Conservation (phyloP, 1,140 invertebrate genomes). For the Tetramorium parvispinum region DNA sequence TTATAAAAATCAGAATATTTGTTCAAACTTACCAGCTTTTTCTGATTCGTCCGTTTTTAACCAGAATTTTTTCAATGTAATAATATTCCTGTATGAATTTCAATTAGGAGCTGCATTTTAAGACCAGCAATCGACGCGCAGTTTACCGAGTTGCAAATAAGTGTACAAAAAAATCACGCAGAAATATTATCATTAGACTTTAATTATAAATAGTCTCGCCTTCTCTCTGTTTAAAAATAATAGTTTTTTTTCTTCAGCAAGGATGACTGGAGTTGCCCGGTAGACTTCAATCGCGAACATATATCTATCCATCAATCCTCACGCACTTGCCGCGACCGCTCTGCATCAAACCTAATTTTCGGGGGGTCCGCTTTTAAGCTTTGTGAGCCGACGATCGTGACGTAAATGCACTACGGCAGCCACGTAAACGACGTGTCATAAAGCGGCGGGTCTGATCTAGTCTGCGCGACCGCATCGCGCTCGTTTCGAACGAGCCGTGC, state of each 20-base stretch:
- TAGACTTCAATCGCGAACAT: neutral
- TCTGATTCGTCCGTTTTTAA: too few species aligned
- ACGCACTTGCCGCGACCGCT: slow-evolving; percentile 18
- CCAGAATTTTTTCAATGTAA: too few species aligned
- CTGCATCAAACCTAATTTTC: slow-evolving; percentile 35
- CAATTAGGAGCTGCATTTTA: too few species aligned
- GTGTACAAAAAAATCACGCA: too few species aligned
- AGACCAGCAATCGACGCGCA: too few species aligned
- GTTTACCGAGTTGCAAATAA: too few species aligned
- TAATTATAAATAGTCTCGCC: too few species aligned
- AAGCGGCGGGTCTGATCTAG: slow-evolving; percentile 47
- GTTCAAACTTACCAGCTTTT: too few species aligned
- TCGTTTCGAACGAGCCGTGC: slow-evolving; percentile 51
- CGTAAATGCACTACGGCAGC: slow-evolving; percentile 49
- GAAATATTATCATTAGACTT: too few species aligned
- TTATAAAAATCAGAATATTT: too few species aligned
- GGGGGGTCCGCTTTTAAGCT: slow-evolving; percentile 36
- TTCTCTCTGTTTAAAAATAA: neutral
- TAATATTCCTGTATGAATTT: too few species aligned
- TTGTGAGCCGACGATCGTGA: slow-evolving; percentile 19
- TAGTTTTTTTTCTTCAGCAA: neutral
- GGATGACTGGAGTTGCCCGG: neutral
- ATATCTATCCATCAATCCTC: neutral
- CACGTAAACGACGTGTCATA: slow-evolving; percentile 67
- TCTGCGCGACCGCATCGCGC: slow-evolving; percentile 38